Evolutionary conservation across 2,113 vertebrate species (phyloP).

Genomic region (Harpagus bidentatus): DNA sequence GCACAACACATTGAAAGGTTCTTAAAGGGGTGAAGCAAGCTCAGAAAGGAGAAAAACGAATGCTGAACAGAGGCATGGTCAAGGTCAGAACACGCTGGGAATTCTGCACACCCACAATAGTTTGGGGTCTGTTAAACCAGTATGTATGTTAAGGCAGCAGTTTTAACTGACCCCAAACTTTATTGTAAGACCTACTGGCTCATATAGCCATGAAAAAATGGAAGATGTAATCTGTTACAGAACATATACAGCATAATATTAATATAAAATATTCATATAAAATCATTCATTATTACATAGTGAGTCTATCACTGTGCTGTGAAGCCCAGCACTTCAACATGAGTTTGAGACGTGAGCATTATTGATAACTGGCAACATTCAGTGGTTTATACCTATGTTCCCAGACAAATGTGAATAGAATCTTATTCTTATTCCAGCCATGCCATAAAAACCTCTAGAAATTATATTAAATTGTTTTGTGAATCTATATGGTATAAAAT

Average conservation of each 20-base stretch:
- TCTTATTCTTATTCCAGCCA: not conserved
- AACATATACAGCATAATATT: conserved; percentile 10
- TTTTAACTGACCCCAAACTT: not conserved
- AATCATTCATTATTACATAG: not conserved
- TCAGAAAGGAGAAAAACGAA: not conserved
- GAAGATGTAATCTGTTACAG: not conserved
- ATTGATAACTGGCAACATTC: not conserved
- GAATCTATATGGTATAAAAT: not conserved
- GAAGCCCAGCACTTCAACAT: not conserved
- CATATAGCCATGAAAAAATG: not conserved
- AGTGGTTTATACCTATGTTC: not conserved
- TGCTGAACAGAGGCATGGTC: not conserved
- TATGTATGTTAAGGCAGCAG: not conserved
- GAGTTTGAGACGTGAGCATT: not conserved
- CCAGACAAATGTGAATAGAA: not conserved
- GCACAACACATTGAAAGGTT: not conserved
- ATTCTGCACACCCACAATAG: not conserved
- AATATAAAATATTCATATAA: not conserved
- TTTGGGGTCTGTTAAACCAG: not conserved
- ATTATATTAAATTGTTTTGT: not conserved
- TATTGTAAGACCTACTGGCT: not conserved
- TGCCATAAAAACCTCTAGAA: not conserved
- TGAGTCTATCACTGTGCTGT: not conserved
- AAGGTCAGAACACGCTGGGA: not conserved
- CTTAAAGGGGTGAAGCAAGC: not conserved